Percentiles rank a stretch among this genome's conserved stretches.
Evolutionary conservation across 1,140 invertebrate genomes (phyloP).

Genomic region (Pogonomyrmex barbatus): DNA sequence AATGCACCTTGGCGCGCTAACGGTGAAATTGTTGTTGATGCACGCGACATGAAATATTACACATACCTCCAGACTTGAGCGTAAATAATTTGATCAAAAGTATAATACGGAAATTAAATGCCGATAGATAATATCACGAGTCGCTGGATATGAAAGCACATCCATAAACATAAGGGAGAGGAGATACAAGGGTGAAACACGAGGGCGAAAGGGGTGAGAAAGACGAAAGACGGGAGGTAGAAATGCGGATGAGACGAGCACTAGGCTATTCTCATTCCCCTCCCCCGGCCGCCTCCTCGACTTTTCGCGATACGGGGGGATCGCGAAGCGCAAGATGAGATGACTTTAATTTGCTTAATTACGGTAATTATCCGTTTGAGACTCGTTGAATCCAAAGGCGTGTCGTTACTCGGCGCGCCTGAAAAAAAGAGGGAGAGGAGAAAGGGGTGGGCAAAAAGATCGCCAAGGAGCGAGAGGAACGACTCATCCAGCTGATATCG

Average conservation of each 20-base stretch:
- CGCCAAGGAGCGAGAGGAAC: not conserved
- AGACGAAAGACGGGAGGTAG: too few species aligned
- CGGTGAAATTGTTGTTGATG: not conserved
- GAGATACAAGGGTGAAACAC: not conserved
- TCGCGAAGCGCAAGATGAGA: slow-evolving; percentile 46
- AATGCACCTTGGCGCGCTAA: not conserved
- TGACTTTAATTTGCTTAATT: slow-evolving; percentile 74
- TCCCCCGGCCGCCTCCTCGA: not conserved
- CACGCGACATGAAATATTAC: slow-evolving; percentile 9
- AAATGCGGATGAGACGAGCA: not conserved
- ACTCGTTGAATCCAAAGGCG: slow-evolving; percentile 54
- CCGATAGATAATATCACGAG: slow-evolving; percentile 19
- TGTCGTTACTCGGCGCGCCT: not conserved
- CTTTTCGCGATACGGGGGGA: slow-evolving; percentile 35
- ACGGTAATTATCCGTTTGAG: slow-evolving; percentile 71
- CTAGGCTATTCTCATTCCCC: not conserved
- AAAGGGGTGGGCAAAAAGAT: not conserved
- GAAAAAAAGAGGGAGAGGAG: not conserved
- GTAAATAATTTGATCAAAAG: not conserved
- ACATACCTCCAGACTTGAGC: not conserved
- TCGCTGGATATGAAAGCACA: not conserved
- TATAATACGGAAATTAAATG: slow-evolving; percentile 21
- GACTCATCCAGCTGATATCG: slow-evolving; percentile 27
- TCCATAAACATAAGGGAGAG: too few species aligned
- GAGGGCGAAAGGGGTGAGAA: not conserved